phyloP scores from a whole-genome alignment of 2,888 invertebrate genomes.

The Nemurella pictetii region DNA sequence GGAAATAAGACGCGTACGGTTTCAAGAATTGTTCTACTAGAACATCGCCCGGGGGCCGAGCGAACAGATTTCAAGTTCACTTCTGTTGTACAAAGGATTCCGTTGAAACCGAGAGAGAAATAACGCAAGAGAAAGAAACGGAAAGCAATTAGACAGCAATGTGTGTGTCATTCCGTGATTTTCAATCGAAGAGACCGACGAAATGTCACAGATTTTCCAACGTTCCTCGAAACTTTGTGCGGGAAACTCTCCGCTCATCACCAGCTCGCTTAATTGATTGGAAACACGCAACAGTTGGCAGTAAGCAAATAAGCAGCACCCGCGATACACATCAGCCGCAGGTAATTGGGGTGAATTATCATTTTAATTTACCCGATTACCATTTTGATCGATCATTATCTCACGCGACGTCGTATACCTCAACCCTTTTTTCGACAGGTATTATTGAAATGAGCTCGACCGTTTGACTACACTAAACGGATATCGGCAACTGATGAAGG shows the following conservation, averaged over 20 bases:
- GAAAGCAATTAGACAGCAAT: background rate
- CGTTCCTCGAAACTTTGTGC: background rate
- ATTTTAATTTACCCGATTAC: background rate
- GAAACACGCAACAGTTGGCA: background rate
- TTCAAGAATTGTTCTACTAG: constrained; percentile 15
- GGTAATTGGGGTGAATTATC: background rate
- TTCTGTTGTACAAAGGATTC: background rate
- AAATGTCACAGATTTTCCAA: background rate
- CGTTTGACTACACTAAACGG: too few species aligned
- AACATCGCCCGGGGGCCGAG: background rate
- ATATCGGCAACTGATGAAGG: too few species aligned
- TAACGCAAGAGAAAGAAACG: background rate
- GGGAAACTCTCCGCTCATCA: background rate
- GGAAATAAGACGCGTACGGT: constrained; percentile 6
- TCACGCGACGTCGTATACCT: background rate
- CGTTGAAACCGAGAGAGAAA: background rate
- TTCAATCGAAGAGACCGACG: background rate
- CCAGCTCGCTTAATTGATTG: background rate
- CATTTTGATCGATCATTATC: background rate
- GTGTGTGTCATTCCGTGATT: background rate
- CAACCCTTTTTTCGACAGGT: background rate
- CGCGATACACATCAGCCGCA: background rate
- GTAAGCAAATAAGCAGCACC: background rate
- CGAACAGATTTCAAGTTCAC: background rate
- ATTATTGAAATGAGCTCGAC: too few species aligned